A percentile compares a stretch with the other conserved stretches of the same genome.
phyloP scores from a whole-genome alignment of 2,113 vertebrate species.

The Telmatochromis sp. region DNA sequence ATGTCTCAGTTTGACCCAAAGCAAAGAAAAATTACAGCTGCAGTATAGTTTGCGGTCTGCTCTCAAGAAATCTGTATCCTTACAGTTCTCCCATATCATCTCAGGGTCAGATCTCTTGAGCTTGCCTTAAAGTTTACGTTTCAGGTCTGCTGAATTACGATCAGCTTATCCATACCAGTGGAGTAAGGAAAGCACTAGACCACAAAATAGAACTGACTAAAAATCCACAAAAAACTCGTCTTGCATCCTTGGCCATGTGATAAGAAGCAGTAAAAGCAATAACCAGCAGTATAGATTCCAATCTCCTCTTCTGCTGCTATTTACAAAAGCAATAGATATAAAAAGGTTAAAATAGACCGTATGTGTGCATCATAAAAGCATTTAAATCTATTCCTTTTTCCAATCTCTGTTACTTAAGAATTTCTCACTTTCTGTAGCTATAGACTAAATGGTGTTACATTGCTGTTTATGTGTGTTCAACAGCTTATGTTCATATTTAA shows the following conservation, averaged over 20 bases:
- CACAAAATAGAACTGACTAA: slow-evolving; percentile 55
- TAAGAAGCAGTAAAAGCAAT: slow-evolving; percentile 42
- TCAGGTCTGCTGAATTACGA: slow-evolving; percentile 51
- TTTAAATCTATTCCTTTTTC: background rate
- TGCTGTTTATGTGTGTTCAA: background rate
- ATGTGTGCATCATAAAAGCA: background rate
- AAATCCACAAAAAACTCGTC: slow-evolving; percentile 46
- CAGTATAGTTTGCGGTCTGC: slow-evolving; percentile 3
- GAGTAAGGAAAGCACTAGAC: slow-evolving; percentile 39
- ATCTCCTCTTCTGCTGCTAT: slow-evolving; percentile 20
- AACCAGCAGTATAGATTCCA: slow-evolving; percentile 20
- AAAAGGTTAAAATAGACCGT: background rate
- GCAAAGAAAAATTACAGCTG: background rate
- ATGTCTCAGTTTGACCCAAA: background rate
- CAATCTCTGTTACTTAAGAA: background rate
- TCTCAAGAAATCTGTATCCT: slow-evolving; percentile 11
- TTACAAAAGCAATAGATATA: background rate
- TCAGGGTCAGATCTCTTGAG: slow-evolving; percentile 40
- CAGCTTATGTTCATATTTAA: background rate
- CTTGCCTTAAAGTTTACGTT: slow-evolving; percentile 51
- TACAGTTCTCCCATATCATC: slow-evolving; percentile 18
- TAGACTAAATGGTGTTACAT: background rate
- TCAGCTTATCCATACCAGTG: slow-evolving; percentile 57
- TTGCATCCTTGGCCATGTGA: slow-evolving; percentile 45
- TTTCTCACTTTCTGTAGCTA: background rate